These are phyloP conservation scores for Mamestra brassicae DNA, from an alignment of 2,888 invertebrate species.

Conservation along the genomic window DNA sequence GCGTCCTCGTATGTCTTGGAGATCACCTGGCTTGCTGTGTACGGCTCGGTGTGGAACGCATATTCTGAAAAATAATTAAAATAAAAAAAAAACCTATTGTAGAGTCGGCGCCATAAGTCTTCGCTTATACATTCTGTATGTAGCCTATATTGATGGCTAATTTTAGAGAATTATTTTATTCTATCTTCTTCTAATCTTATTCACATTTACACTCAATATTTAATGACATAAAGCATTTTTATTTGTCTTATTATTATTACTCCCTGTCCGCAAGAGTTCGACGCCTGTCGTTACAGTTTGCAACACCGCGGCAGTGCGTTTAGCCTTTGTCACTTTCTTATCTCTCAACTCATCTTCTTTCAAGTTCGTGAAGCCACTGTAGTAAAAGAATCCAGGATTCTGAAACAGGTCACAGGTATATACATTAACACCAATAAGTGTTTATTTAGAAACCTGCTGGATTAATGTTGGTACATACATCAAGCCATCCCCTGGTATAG, in stretches of 20 bases:
- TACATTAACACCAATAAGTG: background rate
- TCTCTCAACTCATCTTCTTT: conserved; percentile 84
- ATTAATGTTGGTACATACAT: conserved; percentile 69
- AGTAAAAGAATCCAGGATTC: conserved; percentile 86
- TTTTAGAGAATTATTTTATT: no score
- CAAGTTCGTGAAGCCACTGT: conserved; percentile 79
- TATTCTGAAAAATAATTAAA: conserved; percentile 72
- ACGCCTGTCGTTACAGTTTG: conserved; percentile 77
- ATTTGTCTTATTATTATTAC: conserved; percentile 60
- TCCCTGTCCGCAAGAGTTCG: conserved; percentile 79
- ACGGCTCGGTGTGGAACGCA: conserved; percentile 90
- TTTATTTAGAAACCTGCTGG: background rate
- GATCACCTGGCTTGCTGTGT: conserved; percentile 86
- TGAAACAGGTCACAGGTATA: conserved; percentile 44
- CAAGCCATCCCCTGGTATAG: conserved; percentile 86
- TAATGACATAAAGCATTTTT: background rate
- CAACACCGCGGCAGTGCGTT: conserved; percentile 73
- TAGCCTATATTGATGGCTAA: no score
- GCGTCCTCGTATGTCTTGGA: conserved; percentile 83
- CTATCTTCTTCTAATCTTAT: no score
- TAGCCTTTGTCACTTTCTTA: conserved; percentile 78
- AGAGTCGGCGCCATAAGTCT: no score
- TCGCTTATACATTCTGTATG: no score
- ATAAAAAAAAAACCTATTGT: no score
- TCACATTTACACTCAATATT: background rate